phyloP scores from a whole-genome alignment of 1,140 invertebrate species.

The Laupala kohalensis region DNA sequence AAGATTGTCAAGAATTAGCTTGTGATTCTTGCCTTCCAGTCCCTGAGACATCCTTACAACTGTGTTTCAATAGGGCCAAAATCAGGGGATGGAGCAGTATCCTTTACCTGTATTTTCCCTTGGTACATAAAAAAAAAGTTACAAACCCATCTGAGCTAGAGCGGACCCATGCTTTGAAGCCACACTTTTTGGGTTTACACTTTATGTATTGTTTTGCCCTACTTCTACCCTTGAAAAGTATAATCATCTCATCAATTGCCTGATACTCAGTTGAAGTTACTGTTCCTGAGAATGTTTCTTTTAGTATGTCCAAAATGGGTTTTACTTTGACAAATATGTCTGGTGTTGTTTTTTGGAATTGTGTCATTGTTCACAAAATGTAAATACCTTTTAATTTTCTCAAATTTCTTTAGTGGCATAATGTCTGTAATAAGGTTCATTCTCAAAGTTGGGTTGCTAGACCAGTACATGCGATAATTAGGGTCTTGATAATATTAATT shows the following conservation, averaged over 20 bases:
- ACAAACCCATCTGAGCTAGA: constrained; percentile 20
- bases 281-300: too few relatives aligned
- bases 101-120: constrained; percentile 14
- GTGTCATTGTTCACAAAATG: too few relatives aligned
- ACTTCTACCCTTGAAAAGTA: constrained; percentile 22
- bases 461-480: too few relatives aligned
- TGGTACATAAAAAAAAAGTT: constrained; percentile 25
- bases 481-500: too few relatives aligned
- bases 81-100: constrained; percentile 14
- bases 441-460: too few relatives aligned
- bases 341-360: too few relatives aligned
- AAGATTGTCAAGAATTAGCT: too few relatives aligned
- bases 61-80: constrained; percentile 24
- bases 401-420: too few relatives aligned
- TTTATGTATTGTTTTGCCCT: constrained; percentile 22
- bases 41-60: constrained; percentile 18
- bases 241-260: constrained; percentile 25
- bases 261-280: constrained; percentile 8
- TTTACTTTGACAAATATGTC: too few relatives aligned
- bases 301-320: too few relatives aligned
- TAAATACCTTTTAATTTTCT: too few relatives aligned
- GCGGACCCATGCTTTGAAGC: constrained; percentile 22
- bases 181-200: constrained; percentile 25
- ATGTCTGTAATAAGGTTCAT: too few relatives aligned
- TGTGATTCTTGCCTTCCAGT: constrained; percentile 21